These are phyloP conservation scores for Apamea sordens DNA, from an alignment of 2,888 invertebrate species.

Conservation along the genomic window DNA sequence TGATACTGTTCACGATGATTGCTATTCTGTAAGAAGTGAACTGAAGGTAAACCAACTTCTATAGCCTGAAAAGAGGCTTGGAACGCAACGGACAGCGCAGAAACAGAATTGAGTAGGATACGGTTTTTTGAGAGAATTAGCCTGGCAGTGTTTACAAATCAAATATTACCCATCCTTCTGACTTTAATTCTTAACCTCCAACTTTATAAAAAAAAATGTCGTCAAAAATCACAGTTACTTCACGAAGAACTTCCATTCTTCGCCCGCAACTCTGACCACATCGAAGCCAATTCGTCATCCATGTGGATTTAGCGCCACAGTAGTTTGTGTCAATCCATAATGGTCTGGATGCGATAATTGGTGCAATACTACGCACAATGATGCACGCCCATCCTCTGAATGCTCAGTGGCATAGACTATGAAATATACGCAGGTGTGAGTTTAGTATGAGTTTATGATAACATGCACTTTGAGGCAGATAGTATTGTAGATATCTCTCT, in stretches of 20 bases:
- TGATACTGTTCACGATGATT: too few species aligned
- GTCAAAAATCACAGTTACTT: neutral
- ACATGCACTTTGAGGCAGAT: conserved; percentile 14
- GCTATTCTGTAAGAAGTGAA: neutral
- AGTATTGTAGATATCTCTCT: neutral
- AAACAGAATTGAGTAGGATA: neutral
- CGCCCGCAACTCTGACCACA: neutral
- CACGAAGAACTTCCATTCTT: neutral
- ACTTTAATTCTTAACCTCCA: neutral
- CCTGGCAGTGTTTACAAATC: neutral
- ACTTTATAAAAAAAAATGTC: neutral
- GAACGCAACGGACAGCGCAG: neutral
- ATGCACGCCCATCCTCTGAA: conserved; percentile 81
- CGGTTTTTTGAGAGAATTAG: too few species aligned
- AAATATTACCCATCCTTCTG: neutral
- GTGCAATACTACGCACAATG: conserved; percentile 85
- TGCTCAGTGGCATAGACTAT: conserved; percentile 75
- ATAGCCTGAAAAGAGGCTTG: neutral
- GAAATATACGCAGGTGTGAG: conserved; percentile 28
- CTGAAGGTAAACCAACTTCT: neutral
- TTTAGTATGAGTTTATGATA: neutral
- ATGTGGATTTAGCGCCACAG: conserved; percentile 77
- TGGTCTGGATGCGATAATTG: conserved; percentile 86
- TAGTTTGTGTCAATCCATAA: conserved; percentile 79
- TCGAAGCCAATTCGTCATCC: conserved; percentile 58